phyloP scores from a whole-genome alignment of 2,113 vertebrate species.

The Elgaria multicarinata region DNA sequence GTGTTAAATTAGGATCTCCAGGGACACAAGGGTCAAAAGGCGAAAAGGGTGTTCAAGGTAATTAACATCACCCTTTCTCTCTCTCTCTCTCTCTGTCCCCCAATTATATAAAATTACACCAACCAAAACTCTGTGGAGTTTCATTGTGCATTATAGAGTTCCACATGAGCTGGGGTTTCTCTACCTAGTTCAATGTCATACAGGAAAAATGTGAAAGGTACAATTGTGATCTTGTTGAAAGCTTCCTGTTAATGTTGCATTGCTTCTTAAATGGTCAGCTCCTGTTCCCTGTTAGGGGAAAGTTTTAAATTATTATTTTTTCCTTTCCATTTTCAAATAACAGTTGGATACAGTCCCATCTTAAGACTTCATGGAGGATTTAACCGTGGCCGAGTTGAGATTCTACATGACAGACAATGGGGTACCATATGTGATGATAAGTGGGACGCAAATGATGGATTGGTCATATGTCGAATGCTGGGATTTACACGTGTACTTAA shows the following conservation, averaged over 20 bases:
- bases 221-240: too few relatives aligned
- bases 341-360: not conserved
- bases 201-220: not conserved
- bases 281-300: too few relatives aligned
- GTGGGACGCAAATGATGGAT: constrained; percentile 74
- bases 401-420: constrained; percentile 73
- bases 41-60: constrained; percentile 64
- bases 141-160: not conserved
- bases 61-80: constrained; percentile 18
- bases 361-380: constrained; percentile 61
- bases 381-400: constrained; percentile 81
- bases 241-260: too few relatives aligned
- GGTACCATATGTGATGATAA: constrained; percentile 88
- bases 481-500: constrained; percentile 52
- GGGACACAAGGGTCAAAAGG: constrained; percentile 65
- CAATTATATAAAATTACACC: not conserved
- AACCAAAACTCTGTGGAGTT: not conserved
- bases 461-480: constrained; percentile 87
- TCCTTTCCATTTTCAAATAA: not conserved
- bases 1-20: constrained; percentile 50
- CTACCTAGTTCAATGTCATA: not conserved
- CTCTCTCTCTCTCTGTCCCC: too few relatives aligned
- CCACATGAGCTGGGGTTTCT: not conserved
- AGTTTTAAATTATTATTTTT: too few relatives aligned
- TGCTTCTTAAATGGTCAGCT: too few relatives aligned